Evolutionary conservation across 2,113 vertebrate genomes (phyloP), one percentile per base, ranked within the genome.

Genomic region (Ageneiosus marmoratus): DNA sequence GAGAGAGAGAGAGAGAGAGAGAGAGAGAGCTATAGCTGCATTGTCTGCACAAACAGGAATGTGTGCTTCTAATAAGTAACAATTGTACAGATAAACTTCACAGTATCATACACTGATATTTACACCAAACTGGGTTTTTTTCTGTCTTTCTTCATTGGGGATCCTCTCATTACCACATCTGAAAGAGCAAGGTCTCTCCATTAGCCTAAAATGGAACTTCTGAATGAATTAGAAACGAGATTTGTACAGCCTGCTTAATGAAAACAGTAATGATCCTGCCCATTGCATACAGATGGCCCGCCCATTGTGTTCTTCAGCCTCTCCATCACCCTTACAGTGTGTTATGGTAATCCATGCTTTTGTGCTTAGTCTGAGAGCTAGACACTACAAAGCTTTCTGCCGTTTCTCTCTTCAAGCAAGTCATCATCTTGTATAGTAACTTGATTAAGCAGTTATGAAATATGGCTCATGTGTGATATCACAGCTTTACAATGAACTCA

Each of bases 111-210:
- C 3, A 29, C 13, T 20, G 56, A 50, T 58, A 3, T 37, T 75
- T 76, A 75, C 46, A 29, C 7, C 27, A 18, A 22, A 55, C 72
- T 76, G 46, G n/a, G n/a, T 12, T 48, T 62, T 76, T 29, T 82
- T 48, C 22, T 24, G 15, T 69, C 67, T 84, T 79, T 37, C 56
- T 76, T 75, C n/a, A 27, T 34, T 6, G 8, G 20, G 32, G 83
- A 9, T 67, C 34, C 60, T 82, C 88, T 91, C 77, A 93, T 92
- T 92, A 90, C 50, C 92, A 93, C 89, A 91, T 94, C 91, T 93
- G 81, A 93, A 89, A 87, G 80, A 84, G 44, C 86, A 88, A 81
- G 85, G 58, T 55, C 62, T 62, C 56, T 89, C 73, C 48, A 80
- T 86, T 88, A 80, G 86, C 76, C 83, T 55, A 84, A 74, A 87